phyloP scores from a whole-genome alignment of 2,888 invertebrate genomes.

The Erannis defoliaria region DNA sequence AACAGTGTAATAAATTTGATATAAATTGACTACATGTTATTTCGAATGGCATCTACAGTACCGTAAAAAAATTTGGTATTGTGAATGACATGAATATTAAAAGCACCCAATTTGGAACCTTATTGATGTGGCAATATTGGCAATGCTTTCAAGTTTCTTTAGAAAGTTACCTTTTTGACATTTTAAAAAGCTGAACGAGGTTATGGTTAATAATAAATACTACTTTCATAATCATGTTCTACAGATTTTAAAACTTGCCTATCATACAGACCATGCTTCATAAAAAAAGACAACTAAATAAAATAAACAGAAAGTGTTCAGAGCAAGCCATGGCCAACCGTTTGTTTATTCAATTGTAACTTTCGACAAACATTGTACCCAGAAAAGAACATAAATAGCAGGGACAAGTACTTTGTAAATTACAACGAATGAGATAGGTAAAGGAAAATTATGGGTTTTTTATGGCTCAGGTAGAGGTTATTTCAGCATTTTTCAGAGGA shows the following conservation, averaged over 20 bases:
- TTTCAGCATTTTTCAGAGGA: background rate
- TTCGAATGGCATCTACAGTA: background rate
- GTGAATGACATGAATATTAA: background rate
- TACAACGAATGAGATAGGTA: background rate
- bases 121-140: conserved; percentile 10
- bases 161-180: background rate
- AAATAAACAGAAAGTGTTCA: background rate
- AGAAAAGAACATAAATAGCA: no score
- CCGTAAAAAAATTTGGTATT: background rate
- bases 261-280: no score
- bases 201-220: background rate
- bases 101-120: background rate
- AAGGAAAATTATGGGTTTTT: background rate
- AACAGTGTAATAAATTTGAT: background rate
- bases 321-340: background rate
- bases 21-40: background rate
- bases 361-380: no score
- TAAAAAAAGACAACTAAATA: no score
- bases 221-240: no score
- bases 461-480: background rate
- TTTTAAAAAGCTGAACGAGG: background rate
- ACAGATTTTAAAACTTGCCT: background rate
- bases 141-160: background rate
- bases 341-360: no score
- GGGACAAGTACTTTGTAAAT: no score